These are phyloP conservation scores for Cynopterus brachyotis DNA, from an alignment of 2,113 vertebrate genomes.

Conservation along the genomic window DNA sequence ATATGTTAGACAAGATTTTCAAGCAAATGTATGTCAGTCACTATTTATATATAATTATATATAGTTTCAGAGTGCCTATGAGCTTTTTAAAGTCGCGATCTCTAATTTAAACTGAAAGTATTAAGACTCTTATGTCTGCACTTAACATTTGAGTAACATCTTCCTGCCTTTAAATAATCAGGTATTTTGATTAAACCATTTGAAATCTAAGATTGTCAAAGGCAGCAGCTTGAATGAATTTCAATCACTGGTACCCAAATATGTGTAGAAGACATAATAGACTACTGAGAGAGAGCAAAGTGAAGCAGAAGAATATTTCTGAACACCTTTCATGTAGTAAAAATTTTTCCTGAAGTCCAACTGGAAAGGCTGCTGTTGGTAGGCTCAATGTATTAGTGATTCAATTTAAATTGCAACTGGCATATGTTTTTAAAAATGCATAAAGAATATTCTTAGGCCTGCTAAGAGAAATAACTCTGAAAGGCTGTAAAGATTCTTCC, in stretches of 20 bases:
- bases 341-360: not conserved
- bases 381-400: not conserved
- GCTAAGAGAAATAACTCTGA: not conserved
- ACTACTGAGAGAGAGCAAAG: not conserved
- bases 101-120: slow-evolving; percentile 11
- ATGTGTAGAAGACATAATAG: not conserved
- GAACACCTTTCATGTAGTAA: not conserved
- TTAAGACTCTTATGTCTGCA: not conserved
- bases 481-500: not conserved
- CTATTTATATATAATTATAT: not conserved
- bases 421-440: not conserved
- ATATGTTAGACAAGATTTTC: not conserved
- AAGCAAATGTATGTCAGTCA: not conserved
- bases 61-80: not conserved
- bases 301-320: not conserved
- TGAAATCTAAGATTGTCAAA: not conserved
- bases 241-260: not conserved
- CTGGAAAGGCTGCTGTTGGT: not conserved
- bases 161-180: slow-evolving; percentile 18
- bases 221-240: not conserved
- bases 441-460: not conserved
- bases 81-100: not conserved
- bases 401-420: not conserved
- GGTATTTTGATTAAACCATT: not conserved
- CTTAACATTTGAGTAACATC: not conserved